phyloP scores from a whole-genome alignment of 2,797 vertebrate genomes.

The Enteromius trimaculatus region DNA sequence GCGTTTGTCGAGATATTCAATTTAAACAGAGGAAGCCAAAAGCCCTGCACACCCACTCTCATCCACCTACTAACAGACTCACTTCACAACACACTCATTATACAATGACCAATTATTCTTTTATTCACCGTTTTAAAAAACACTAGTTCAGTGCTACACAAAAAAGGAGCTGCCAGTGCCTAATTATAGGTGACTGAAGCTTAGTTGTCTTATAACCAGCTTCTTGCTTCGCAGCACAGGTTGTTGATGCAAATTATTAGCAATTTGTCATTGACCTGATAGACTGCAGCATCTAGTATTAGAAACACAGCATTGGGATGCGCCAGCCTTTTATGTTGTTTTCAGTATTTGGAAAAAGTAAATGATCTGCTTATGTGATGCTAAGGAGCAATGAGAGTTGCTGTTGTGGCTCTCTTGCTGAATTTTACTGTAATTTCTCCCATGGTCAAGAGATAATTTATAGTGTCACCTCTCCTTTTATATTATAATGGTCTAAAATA shows the following conservation, averaged over 20 bases:
- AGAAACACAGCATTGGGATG: neutral
- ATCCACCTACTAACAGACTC: neutral
- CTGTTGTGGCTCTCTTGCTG: neutral
- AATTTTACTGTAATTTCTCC: neutral
- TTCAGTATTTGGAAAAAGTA: neutral
- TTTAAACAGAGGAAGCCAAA: conserved; percentile 21
- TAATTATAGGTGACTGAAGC: conserved; percentile 11
- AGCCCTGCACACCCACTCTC: conserved; percentile 11
- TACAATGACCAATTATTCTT: conserved; percentile 6
- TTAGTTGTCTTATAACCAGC: neutral
- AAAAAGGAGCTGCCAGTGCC: neutral
- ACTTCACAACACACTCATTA: conserved; percentile 27
- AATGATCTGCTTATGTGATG: neutral
- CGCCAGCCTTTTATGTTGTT: neutral
- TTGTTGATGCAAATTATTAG: conserved; percentile 41
- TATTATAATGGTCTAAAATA: conserved; percentile 14
- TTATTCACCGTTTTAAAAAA: neutral
- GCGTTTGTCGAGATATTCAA: conserved; percentile 14
- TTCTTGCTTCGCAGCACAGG: conserved; percentile 25
- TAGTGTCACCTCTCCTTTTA: neutral
- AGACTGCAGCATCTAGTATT: conserved; percentile 6
- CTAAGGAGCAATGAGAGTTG: neutral
- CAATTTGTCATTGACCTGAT: conserved; percentile 49
- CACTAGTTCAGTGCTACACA: neutral
- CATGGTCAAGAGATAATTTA: neutral